These are phyloP conservation scores for Echinarachnius parma DNA, from an alignment of 53 echinoderm and acorn worm genomes.

Conservation along the genomic window DNA sequence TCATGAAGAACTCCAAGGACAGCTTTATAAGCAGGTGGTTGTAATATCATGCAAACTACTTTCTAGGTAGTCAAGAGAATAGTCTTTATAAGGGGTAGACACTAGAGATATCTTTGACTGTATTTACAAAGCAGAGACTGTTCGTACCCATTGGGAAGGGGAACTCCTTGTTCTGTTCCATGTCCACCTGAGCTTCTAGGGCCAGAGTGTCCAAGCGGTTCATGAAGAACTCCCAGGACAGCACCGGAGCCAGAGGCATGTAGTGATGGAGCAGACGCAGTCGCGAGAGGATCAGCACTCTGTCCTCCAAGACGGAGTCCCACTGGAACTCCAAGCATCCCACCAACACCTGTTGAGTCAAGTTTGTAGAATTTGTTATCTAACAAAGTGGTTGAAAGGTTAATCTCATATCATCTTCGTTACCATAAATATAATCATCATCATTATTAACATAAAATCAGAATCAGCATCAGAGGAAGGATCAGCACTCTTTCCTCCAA, in stretches of 20 bases:
- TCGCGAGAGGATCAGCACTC: conserved; percentile 76
- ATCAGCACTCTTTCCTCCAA: conserved; percentile 90
- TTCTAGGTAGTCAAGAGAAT: too few species aligned
- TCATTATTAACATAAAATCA: too few species aligned
- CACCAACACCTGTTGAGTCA: conserved; percentile 69
- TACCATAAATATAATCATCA: too few species aligned
- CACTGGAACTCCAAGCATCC: conserved; percentile 95
- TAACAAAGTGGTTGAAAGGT: too few species aligned
- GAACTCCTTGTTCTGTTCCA: conserved; percentile 92
- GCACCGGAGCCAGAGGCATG: conserved; percentile 64
- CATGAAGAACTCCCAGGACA: conserved; percentile 98
- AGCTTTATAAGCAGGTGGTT: conserved; percentile 43
- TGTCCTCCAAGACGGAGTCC: conserved; percentile 95
- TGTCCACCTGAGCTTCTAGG: conserved; percentile 88
- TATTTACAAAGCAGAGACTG: too few species aligned
- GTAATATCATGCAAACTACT: too few species aligned
- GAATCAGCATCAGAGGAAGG: too few species aligned
- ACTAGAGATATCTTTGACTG: too few species aligned
- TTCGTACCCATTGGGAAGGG: conserved; percentile 95
- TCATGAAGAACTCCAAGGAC: conserved; percentile 98
- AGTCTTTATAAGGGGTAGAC: too few species aligned
- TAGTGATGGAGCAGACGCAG: conserved; percentile 76
- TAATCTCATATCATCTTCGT: too few species aligned
- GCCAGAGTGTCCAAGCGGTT: conserved; percentile 85
- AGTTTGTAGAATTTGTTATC: too few species aligned